Percentiles rank a stretch among this genome's conserved stretches.
phyloP scores from a whole-genome alignment of 2,113 vertebrate species.

The Urocynchramus pylzowi region DNA sequence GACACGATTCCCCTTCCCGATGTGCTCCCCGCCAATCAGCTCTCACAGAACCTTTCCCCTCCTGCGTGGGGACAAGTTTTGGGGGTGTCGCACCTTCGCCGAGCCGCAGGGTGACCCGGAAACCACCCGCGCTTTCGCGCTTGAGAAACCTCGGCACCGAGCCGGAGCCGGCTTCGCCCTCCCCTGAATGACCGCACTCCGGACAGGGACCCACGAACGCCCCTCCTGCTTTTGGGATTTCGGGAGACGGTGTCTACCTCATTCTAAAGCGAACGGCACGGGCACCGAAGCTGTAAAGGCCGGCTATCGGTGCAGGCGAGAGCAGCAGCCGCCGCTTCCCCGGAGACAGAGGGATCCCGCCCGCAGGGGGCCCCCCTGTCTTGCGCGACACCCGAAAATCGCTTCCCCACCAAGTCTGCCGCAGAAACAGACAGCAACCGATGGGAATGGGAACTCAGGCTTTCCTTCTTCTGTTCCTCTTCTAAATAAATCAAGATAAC shows the following conservation, averaged over 20 bases:
- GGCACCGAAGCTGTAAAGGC: accelerated
- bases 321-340: neutral
- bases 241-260: neutral
- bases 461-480: neutral
- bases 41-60: neutral
- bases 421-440: neutral
- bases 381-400: accelerated
- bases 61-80: neutral
- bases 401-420: accelerated
- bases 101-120: neutral
- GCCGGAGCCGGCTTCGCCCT: too few relatives aligned
- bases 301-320: too few relatives aligned
- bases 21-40: too few relatives aligned
- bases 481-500: neutral
- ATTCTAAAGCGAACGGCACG: neutral
- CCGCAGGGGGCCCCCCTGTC: neutral
- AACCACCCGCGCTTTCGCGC: neutral
- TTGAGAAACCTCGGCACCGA: neutral
- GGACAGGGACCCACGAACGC: neutral
- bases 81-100: neutral
- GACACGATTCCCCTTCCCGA: neutral
- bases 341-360: neutral
- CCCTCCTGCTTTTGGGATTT: neutral
- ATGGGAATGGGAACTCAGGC: accelerated
- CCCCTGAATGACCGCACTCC: accelerated